Base-by-base conservation (phyloP, 1,140 invertebrate genomes). In the Ladona fulva region DNA sequence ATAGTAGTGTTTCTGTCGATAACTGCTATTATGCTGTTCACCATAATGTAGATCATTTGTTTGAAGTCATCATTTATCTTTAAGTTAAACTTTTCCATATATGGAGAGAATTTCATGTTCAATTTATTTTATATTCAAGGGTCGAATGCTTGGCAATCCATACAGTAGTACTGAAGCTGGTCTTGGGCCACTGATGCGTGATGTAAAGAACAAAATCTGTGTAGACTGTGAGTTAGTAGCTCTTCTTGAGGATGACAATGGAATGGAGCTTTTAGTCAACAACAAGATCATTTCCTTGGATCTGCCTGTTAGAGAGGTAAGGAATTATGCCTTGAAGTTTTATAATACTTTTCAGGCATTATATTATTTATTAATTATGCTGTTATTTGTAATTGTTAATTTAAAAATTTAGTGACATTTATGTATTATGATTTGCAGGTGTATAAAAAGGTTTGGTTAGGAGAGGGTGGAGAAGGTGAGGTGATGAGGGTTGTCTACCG, bases 401-500 rank as follows among this genome's bases (percentile, higher is more conserved):
- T 66, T 66, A 5, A 66, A 19, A 6, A 6, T 16, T 66, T 66
- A 19, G n/a, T n/a, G n/a, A n/a, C n/a, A n/a, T n/a, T n/a, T n/a
- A n/a, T n/a, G n/a, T n/a, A n/a, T n/a, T n/a, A n/a, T n/a, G n/a
- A 74, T 75, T 79, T 42, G 14, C 73, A 85, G 83, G 88, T 90
- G 0, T 90, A 89, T 82, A 88, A 88, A 82, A 89, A 89, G 82
- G 83, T 91, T 25, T 98, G 96, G 95, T 87, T 96, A 11, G 89
- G 92, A 12, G 94, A 95, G 79, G 93, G 93, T 44, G 93, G 92
- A 7, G 93, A 96, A 78, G 91, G 92, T 59, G 95, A 97, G 82
- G 93, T 95, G 0, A 99, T 99, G 97, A 89, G 96, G n/a, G 93
- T 99, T 10, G 93, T 99, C n/a, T 99, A 99, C 85, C 90, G 97